Percentiles rank a stretch among this genome's conserved stretches.
Evolutionary conservation across 2,797 vertebrate genomes (phyloP).

Genomic region (Hippocampus kuda): DNA sequence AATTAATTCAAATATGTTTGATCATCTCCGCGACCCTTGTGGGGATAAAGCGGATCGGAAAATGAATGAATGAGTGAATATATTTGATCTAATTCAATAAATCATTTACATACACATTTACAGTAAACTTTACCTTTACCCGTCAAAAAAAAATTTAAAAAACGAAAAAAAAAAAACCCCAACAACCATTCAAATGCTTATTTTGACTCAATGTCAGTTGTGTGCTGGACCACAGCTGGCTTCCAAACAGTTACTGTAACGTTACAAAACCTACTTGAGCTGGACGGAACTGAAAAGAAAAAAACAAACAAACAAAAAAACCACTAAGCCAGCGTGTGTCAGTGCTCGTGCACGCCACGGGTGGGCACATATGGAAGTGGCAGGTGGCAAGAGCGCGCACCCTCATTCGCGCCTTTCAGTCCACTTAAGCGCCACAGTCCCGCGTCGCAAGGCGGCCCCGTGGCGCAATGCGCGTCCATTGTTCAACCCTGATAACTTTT

Average conservation of each 20-base stretch:
- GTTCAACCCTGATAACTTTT: not conserved
- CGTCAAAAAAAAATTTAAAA: too few relatives aligned
- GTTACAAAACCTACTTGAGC: not conserved
- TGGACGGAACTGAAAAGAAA: too few relatives aligned
- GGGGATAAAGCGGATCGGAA: too few relatives aligned
- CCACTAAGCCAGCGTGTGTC: not conserved
- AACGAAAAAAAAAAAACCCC: too few relatives aligned
- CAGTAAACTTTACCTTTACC: too few relatives aligned
- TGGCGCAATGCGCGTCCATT: not conserved
- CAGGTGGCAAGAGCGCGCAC: constrained; percentile 52
- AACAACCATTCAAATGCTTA: not conserved
- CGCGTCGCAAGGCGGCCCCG: not conserved
- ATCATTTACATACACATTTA: too few relatives aligned
- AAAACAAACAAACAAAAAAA: too few relatives aligned
- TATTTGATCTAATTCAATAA: too few relatives aligned
- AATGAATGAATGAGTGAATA: too few relatives aligned
- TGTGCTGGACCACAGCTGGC: not conserved
- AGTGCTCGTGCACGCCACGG: not conserved
- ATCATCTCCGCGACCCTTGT: too few relatives aligned
- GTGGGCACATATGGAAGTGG: constrained; percentile 56
- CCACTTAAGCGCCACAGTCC: constrained; percentile 39
- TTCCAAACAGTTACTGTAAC: not conserved
- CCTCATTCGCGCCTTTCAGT: constrained; percentile 50
- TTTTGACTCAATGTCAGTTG: not conserved
- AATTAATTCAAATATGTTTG: too few relatives aligned